Base-by-base conservation (phyloP, 2,888 invertebrate species). In the Lithosia quadra region DNA sequence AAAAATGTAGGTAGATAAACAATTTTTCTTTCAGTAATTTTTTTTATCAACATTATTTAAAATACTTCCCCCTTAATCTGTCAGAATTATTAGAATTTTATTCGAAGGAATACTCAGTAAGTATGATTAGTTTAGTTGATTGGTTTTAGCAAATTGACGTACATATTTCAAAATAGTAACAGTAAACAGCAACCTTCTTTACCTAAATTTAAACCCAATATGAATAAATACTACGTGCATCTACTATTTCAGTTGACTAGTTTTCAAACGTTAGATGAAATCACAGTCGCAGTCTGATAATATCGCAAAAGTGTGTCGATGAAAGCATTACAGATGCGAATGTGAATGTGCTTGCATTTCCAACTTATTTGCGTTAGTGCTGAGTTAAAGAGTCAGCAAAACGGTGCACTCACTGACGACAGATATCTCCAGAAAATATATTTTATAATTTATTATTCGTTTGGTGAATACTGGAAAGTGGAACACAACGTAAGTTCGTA, bases 381-480 rank as follows among this genome's bases (percentile, higher is more conserved):
- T 60, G 71, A 68, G 60, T 72, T 79, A 66, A 57, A 64, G 55
- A 82, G 81, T 85, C 85, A 82, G 84, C 86, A 81, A 83, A 81
- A 84, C 74, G 82, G 75, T 75, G 78, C 83, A 71, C 73, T 84
- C 75, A 79, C 84, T 83, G 84, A 84, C 84, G 72, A n/a, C 49
- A 72, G 57, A 71, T 67, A 70, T 75, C 71, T 67, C 72, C 66
- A 71, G 69, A 80, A 86, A 89, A 88, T 91, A 87, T 89, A 84
- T 90, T 90, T 89, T 88, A 88, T 90, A 89, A 90, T 94, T 92
- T 92, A 91, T 92, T 92, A 93, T 92, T 91, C 90, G 90, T 86
- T 87, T 85, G 88, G 87, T 90, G 91, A 89, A 88, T 84, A 89
- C 89, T 91, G 87, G 91, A 90, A 92, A 93, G 91, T 90, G 91